Conservation (phyloP, 2,888 invertebrate genomes). For the Chymomyza amoena region DNA sequence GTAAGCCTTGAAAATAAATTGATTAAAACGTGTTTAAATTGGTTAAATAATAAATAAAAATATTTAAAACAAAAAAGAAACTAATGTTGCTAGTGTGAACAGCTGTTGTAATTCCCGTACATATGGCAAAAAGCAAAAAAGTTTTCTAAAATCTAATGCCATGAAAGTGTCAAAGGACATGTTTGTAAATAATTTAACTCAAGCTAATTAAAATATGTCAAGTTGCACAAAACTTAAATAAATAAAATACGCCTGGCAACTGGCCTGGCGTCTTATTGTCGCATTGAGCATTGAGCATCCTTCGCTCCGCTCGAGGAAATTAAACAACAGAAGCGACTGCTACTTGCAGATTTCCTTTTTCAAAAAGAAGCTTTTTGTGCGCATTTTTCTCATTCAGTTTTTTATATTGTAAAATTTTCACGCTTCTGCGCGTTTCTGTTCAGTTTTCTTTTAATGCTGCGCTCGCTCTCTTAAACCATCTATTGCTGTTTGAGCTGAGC, state of each 20-base stretch:
- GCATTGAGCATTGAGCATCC: no score
- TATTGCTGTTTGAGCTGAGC: not conserved
- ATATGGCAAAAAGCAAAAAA: not conserved
- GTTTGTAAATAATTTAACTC: not conserved
- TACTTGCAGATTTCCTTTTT: not conserved
- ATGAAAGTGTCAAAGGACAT: not conserved
- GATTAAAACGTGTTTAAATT: not conserved
- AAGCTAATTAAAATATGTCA: not conserved
- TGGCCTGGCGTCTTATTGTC: not conserved
- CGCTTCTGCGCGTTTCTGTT: slow-evolving; percentile 59
- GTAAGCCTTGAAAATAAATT: not conserved
- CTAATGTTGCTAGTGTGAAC: not conserved
- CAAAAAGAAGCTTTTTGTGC: not conserved
- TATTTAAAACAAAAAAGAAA: not conserved
- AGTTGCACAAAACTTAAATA: not conserved
- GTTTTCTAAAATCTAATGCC: not conserved
- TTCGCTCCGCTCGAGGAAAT: not conserved
- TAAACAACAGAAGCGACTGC: not conserved
- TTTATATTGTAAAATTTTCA: slow-evolving; percentile 29
- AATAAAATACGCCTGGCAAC: not conserved
- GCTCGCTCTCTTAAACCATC: not conserved
- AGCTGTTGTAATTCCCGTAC: not conserved
- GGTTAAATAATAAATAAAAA: no score
- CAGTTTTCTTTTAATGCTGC: slow-evolving; percentile 13
- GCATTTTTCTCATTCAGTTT: not conserved